phyloP scores from a whole-genome alignment of 2,113 vertebrate species.

The Caranx ignobilis region DNA sequence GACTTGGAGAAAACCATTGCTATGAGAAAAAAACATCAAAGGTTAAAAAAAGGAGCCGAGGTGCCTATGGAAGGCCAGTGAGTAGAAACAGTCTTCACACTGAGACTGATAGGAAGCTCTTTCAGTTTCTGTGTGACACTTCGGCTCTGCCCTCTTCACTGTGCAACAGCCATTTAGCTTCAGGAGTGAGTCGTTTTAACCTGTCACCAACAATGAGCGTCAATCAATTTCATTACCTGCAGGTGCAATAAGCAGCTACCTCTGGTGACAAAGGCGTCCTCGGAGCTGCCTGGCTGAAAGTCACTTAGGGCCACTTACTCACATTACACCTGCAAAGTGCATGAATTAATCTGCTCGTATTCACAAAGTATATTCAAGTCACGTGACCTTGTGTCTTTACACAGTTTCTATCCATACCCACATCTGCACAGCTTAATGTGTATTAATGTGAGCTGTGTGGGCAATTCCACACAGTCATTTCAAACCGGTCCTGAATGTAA shows the following conservation, averaged over 20 bases:
- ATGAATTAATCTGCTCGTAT: background rate
- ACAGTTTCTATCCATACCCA: background rate
- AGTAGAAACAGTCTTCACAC: background rate
- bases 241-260: conserved; percentile 19
- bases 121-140: background rate
- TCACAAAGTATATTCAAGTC: background rate
- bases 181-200: conserved; percentile 39
- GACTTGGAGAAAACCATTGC: background rate
- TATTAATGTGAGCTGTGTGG: background rate
- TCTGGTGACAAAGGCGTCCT: conserved; percentile 9
- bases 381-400: background rate
- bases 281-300: conserved; percentile 4
- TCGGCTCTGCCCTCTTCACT: background rate
- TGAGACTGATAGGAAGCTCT: background rate
- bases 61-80: background rate
- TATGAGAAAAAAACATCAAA: background rate
- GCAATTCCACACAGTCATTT: background rate
- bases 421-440: background rate
- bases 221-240: conserved; percentile 46
- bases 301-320: background rate
- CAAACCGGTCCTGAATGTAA: background rate
- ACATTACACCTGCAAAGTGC: background rate
- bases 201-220: conserved; percentile 51
- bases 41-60: background rate
- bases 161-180: conserved; percentile 16